phyloP scores from a whole-genome alignment of 2,888 invertebrate species.

The Tuberolachnus salignus region DNA sequence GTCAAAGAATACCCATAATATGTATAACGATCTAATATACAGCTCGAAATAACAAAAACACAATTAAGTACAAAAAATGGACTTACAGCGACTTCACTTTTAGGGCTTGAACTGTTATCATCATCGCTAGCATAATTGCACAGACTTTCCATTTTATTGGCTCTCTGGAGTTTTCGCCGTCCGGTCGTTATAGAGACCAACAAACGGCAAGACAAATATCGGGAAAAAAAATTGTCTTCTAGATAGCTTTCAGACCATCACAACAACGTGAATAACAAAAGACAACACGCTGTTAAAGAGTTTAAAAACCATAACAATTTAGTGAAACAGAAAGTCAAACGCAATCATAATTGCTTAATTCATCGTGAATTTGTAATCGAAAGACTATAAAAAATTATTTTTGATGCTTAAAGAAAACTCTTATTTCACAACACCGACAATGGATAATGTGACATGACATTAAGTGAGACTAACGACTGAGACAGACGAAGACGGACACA shows the following conservation, averaged over 20 bases:
- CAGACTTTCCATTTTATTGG: slow-evolving; percentile 72
- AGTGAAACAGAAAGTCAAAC: no score
- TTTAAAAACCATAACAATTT: not conserved
- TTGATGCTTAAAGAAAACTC: no score
- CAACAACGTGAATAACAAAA: not conserved
- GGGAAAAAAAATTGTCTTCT: not conserved
- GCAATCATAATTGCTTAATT: no score
- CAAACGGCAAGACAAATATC: not conserved
- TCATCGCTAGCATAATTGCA: slow-evolving; percentile 81
- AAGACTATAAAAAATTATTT: no score
- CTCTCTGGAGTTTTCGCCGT: not conserved
- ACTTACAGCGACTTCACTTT: slow-evolving; percentile 62
- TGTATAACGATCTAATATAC: no score
- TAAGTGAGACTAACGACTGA: no score
- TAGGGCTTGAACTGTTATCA: slow-evolving; percentile 67
- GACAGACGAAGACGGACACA: no score
- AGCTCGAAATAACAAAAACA: no score
- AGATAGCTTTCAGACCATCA: not conserved
- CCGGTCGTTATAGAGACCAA: not conserved
- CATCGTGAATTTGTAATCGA: no score
- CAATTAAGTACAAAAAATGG: not conserved
- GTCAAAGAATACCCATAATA: no score
- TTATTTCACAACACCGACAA: no score
- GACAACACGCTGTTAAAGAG: not conserved
- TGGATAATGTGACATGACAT: no score